Conservation (phyloP, 2,888 invertebrate genomes). For the Thera obeliscata region DNA sequence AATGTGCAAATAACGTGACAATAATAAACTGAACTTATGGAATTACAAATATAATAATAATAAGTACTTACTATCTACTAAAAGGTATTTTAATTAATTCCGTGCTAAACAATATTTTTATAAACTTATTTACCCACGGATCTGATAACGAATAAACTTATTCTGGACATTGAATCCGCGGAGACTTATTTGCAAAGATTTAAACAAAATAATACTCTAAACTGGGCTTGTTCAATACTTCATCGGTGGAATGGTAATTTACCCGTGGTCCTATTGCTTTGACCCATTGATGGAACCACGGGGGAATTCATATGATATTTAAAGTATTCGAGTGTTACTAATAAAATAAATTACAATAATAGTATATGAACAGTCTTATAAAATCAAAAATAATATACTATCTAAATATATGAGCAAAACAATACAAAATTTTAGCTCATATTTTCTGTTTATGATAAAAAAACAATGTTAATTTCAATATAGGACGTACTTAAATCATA, state of each 20-base stretch:
- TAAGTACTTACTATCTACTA: constrained; percentile 44
- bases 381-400: constrained; percentile 63
- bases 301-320: neutral
- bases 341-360: constrained; percentile 62
- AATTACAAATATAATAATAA: constrained; percentile 62
- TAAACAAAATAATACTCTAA: constrained; percentile 70
- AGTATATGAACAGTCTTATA: constrained; percentile 74
- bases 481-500: constrained; percentile 63
- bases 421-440: constrained; percentile 61
- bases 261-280: constrained; percentile 2
- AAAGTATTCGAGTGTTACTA: constrained; percentile 71
- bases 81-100: constrained; percentile 53
- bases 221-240: constrained; percentile 70
- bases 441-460: constrained; percentile 46
- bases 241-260: constrained; percentile 78
- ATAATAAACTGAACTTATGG: constrained; percentile 69
- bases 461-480: constrained; percentile 55
- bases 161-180: constrained; percentile 17
- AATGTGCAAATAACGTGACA: constrained; percentile 79
- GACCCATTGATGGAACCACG: neutral
- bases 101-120: constrained; percentile 4
- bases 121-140: constrained; percentile 3
- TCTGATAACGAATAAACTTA: constrained; percentile 6
- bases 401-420: constrained; percentile 62
- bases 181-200: constrained; percentile 11